Evolutionary conservation across 92 coral and sea anemone genomes (phyloP), one percentile per base, ranked within the genome.

Genomic region (Phenganax marumi): DNA sequence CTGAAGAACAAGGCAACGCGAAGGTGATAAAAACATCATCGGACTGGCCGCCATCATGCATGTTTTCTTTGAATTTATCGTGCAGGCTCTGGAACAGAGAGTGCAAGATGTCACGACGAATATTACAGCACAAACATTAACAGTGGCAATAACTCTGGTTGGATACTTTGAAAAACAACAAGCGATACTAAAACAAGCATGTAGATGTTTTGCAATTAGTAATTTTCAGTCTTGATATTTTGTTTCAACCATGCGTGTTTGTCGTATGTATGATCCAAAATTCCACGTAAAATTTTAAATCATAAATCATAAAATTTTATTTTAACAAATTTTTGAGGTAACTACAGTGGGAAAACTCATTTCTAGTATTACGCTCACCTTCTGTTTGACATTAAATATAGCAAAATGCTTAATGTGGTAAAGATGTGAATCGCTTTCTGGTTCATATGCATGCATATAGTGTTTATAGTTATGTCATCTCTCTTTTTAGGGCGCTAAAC

Each of bases 51-150:
- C 84, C 16, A 72, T 62, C 14, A 80, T 26, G 24, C 84, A 80
- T 21, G 84, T 80, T 25, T 65, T 80, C 58, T 80, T 26, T 13
- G 10, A 70, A 9, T 17, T 80, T 21, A 57, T 80, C 22, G 70
- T 43, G n/a, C 76, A 80, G 21, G 84, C 84, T 46, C 77, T 63
- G 12, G 70, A 80, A 46, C 84, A 80, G 70, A 80, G 84, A 72
- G 53, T 21, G 10, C 73, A 80, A 23, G 77, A 80, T 7, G 70
- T 80, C 8, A 57, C 73, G 52, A 80, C 12, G 8, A 50, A 80
- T 12, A 80, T 80, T 12, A 4, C 56, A 8, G 77, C 56, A 9
- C 26, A 55, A 61, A 80, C 84, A 0, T 19, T 80, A 24, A 58
- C 64, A 19, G 80, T 0, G 46, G 84, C 84, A 49, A 80, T 80